phyloP scores from a whole-genome alignment of 2,888 invertebrate genomes.

The Drosophila melanosoma region DNA sequence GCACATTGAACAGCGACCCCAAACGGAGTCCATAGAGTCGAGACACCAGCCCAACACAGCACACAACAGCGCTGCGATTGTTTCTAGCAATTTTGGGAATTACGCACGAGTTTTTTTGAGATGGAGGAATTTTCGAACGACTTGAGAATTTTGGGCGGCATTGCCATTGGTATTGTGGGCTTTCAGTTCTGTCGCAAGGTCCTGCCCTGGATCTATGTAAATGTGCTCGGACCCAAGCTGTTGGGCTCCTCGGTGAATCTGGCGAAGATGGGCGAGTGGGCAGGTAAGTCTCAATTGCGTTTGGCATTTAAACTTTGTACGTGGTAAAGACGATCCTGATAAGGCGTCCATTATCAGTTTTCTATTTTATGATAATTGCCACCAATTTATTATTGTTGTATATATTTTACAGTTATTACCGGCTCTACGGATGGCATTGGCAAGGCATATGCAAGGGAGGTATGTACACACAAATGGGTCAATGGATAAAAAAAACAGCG shows the following conservation, averaged over 20 bases:
- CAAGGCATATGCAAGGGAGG: constrained; percentile 92
- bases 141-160: constrained; percentile 65
- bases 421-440: constrained; percentile 96
- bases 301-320: constrained; percentile 37
- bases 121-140: constrained; percentile 68
- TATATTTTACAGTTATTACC: constrained; percentile 90
- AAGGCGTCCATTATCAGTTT: constrained; percentile 28
- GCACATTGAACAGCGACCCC: constrained; percentile 6
- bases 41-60: not conserved
- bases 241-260: constrained; percentile 88
- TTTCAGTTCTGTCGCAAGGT: constrained; percentile 84
- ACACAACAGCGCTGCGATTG: constrained; percentile 5
- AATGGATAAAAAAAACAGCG: not conserved
- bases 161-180: constrained; percentile 79
- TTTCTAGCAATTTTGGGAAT: constrained; percentile 1
- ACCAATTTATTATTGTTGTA: not conserved
- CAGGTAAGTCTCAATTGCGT: constrained; percentile 87
- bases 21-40: constrained; percentile 39
- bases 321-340: constrained; percentile 40
- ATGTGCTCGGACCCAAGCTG: constrained; percentile 86
- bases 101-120: not conserved
- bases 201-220: constrained; percentile 84
- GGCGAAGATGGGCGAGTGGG: constrained; percentile 91
- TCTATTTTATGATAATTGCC: constrained; percentile 2
- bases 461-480: constrained; percentile 77